Evolutionary conservation across 2,797 vertebrate species (phyloP).

Genomic region (Perodicticus potto): DNA sequence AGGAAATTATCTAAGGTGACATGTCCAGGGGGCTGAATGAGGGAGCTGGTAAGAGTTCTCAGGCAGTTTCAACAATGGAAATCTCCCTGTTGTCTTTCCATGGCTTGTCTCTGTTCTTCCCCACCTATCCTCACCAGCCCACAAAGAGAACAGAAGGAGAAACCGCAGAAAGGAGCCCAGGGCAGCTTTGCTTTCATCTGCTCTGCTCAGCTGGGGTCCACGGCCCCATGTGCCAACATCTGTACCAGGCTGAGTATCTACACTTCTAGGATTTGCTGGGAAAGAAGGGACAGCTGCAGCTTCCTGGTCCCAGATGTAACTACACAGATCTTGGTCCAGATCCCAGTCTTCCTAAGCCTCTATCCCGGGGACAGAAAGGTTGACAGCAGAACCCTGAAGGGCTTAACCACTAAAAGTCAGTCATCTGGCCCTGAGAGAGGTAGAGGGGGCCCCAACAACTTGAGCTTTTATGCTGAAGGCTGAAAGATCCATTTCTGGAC

Average conservation of each 20-base stretch:
- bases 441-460: background rate
- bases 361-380: background rate
- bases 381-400: background rate
- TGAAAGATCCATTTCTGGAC: constrained; percentile 23
- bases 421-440: constrained; percentile 36
- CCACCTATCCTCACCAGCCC: background rate
- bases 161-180: background rate
- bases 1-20: background rate
- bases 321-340: background rate
- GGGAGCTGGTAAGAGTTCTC: background rate
- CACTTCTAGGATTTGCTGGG: background rate
- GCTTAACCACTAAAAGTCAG: background rate
- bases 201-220: background rate
- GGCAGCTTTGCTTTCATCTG: background rate
- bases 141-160: fast-evolving
- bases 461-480: constrained; percentile 45
- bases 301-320: background rate
- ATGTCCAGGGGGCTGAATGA: fast-evolving
- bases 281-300: background rate
- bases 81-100: background rate
- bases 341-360: background rate
- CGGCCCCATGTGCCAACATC: fast-evolving
- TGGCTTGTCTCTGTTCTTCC: background rate
- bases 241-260: background rate
- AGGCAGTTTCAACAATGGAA: background rate